Base-by-base conservation (phyloP, 1,140 invertebrate species). In the Protaetia brevitarsis region DNA sequence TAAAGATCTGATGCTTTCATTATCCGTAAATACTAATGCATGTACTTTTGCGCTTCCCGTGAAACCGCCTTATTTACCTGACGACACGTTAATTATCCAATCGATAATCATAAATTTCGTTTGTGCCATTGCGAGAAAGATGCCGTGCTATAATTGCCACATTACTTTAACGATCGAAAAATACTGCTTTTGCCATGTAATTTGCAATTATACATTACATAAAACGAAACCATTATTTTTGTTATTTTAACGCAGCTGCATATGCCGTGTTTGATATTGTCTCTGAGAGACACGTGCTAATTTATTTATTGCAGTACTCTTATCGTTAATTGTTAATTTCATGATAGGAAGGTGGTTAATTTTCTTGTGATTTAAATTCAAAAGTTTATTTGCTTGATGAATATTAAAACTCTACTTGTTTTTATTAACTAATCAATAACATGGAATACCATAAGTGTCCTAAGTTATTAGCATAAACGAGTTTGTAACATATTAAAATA, bases 91-190 rank as follows among this genome's bases (percentile, higher is more conserved):
- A 51, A 51, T 51, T 51, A 51, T 51, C 19, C 41, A 19, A 51
- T n/a, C n/a, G n/a, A n/a, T 51, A 51, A 51, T 51, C 41, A 23
- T 51, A 51, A 51, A 51, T 51, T 51, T 51, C 26, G 41, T 51
- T 51, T 51, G 41, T 51, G 11, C 7, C 41, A 23, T 21, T 51
- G 41, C 41, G 41, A 51, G 41, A 51, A 23, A 51, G 41, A 51
- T 51, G 41, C 19, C 41, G 26, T 7, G 41, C 41, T 51, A 51
- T 23, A 51, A 51, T 51, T 19, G 41, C 41, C 13, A 51, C 26
- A 51, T 21, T 51, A 8, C 41, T 16, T 19, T 19, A 19, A 19
- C 19, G 16, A 8, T 51, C 41, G 41, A 16, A 11, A 37, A 37
- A 37, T 37, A 37, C 26, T 23, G 41, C 41, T 8, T 51, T 51